phyloP scores from a whole-genome alignment of 2,797 vertebrate genomes.

The Ceyx erithaca region DNA sequence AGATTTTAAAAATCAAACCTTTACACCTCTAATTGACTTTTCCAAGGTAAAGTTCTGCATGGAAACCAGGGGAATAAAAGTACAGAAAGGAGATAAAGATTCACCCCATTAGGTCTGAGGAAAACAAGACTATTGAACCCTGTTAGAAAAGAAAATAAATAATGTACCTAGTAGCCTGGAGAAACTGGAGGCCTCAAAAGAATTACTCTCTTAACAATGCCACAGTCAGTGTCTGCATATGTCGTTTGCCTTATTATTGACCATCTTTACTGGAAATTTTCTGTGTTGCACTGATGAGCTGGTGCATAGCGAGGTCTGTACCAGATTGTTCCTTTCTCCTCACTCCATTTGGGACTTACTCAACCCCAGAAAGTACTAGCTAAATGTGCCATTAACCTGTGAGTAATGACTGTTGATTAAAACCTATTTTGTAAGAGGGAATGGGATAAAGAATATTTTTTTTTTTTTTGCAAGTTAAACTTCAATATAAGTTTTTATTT shows the following conservation, averaged over 20 bases:
- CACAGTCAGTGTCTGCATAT: background rate
- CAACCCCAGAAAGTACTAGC: background rate
- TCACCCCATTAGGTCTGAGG: background rate
- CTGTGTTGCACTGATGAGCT: background rate
- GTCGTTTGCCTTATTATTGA: background rate
- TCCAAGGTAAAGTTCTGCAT: background rate
- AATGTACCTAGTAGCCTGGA: background rate
- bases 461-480: background rate
- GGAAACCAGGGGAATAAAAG: background rate
- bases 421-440: background rate
- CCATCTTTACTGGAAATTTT: background rate
- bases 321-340: constrained; percentile 20
- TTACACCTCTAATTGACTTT: background rate
- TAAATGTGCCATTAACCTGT: background rate
- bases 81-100: background rate
- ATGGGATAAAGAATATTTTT: background rate
- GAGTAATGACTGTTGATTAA: background rate
- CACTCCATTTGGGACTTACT: constrained; percentile 7
- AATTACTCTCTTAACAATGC: background rate
- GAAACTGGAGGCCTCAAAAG: background rate
- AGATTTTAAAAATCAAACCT: background rate
- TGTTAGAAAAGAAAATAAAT: background rate
- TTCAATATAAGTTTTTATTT: background rate
- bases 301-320: background rate
- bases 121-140: background rate